Base-by-base conservation (phyloP, 92 coral and sea anemone genomes). In the Nematostella vectensis region DNA sequence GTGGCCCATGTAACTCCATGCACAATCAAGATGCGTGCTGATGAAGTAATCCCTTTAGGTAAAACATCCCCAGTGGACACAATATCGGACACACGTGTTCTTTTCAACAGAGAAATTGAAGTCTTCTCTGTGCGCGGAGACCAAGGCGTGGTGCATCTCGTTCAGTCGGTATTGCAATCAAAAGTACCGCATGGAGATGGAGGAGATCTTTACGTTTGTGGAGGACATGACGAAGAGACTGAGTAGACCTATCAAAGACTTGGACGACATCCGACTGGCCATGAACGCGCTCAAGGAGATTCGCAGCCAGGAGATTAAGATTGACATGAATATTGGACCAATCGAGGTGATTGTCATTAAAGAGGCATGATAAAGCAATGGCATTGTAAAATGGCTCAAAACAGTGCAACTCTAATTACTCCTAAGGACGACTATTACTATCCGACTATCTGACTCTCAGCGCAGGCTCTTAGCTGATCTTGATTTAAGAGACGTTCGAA, bases 251-350 rank as follows among this genome's bases (percentile, higher is more conserved):
- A 83, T 87, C 65, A 87, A 87, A 47, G 96, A 87, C 57, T 78
- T 87, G 27, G 96, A 87, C 75, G 96, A 87, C 38, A 87, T 87
- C 59, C 65, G 96, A 21, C 77, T 83, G 29, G 96, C 96, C 15
- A 87, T 87, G 96, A 61, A 40, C 31, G 75, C 87, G 13, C 62
- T 87, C 31, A 87, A 75, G 53, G 96, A 87, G 73, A 83, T 83
- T 51, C 75, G 96, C 31, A 88, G 81, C 52, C 77, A 72, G 26
- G 91, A 87, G 69, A 87, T 87, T n/a, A 65, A 74, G 66, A 65
- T 87, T 53, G 96, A 87, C 57, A 87, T 87, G 96, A 61, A 74
- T 24, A 83, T 87, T 57, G 87, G 83, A 24, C 96, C 96, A 1
- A 78, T 87, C 19, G 96, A 87, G 83, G 96, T 87, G 37, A 20